Percentiles rank a stretch among this genome's conserved stretches.
Conservation (phyloP, 2,113 vertebrate species). For the Prolemur simus region DNA sequence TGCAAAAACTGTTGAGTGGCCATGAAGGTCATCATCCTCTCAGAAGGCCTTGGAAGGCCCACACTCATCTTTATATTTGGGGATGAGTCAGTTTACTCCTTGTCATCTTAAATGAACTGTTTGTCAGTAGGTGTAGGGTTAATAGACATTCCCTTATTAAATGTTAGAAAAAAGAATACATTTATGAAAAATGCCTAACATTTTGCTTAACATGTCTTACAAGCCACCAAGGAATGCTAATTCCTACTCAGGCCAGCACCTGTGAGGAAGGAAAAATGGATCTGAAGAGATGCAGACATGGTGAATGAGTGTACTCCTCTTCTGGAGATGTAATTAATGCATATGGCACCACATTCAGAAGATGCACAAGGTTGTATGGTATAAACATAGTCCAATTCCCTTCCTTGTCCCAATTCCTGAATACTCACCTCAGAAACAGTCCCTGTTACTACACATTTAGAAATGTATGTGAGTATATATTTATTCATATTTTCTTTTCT, state of each 20-base stretch:
- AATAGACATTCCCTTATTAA: not conserved
- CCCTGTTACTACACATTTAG: not conserved
- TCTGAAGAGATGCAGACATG: not conserved
- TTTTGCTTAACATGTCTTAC: not conserved
- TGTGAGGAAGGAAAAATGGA: not conserved
- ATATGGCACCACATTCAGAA: not conserved
- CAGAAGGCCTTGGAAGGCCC: not conserved
- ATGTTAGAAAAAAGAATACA: slow-evolving; percentile 12
- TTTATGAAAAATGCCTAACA: slow-evolving; percentile 26
- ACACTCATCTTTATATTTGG: not conserved
- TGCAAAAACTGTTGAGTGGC: not conserved
- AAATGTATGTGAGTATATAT: not conserved
- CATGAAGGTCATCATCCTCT: not conserved
- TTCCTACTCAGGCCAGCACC: not conserved
- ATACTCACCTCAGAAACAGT: not conserved
- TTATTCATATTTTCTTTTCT: not conserved
- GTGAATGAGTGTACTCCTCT: not conserved
- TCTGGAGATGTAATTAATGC: not conserved
- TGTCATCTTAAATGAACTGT: slow-evolving; percentile 13
- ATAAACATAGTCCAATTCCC: not conserved
- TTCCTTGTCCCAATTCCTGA: not conserved
- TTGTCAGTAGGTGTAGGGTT: slow-evolving; percentile 37
- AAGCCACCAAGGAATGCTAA: not conserved
- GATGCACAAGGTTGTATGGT: not conserved
- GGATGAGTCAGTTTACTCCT: slow-evolving; percentile 32